Evolutionary conservation across 2,888 invertebrate species (phyloP).

Genomic region (Marasmarcha lunaedactyla): DNA sequence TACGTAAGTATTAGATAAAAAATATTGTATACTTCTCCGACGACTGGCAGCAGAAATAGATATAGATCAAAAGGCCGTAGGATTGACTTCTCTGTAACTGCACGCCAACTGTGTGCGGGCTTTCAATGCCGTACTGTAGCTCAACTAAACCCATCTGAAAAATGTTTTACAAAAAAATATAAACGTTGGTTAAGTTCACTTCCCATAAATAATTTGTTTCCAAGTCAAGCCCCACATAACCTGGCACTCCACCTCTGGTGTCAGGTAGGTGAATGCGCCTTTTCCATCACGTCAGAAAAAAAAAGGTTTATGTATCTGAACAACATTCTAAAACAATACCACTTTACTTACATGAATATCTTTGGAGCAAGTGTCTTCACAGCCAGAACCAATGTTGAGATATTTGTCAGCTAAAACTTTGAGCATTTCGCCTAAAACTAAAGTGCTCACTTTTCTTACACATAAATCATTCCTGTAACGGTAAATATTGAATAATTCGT

Average conservation of each 20-base stretch:
- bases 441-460: constrained; percentile 46
- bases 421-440: constrained; percentile 47
- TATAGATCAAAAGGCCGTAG: constrained; percentile 49
- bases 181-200: too few relatives aligned
- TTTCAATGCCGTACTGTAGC: constrained; percentile 44
- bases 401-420: constrained; percentile 46
- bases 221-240: too few relatives aligned
- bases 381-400: constrained; percentile 23
- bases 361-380: constrained; percentile 25
- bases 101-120: constrained; percentile 35
- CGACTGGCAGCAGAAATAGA: constrained; percentile 58
- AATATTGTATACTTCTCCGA: constrained; percentile 57
- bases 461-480: constrained; percentile 34
- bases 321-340: too few relatives aligned
- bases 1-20: too few relatives aligned
- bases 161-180: too few relatives aligned
- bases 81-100: constrained; percentile 46
- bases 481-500: neutral
- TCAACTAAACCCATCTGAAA: constrained; percentile 51
- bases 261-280: too few relatives aligned
- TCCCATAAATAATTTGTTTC: too few relatives aligned
- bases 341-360: constrained; percentile 44
- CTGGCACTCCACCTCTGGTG: too few relatives aligned
- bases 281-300: too few relatives aligned
- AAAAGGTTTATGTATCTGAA: too few relatives aligned